Evolutionary conservation across 2,113 vertebrate species (phyloP).

Genomic region (Phalacrocorax pelagicus): DNA sequence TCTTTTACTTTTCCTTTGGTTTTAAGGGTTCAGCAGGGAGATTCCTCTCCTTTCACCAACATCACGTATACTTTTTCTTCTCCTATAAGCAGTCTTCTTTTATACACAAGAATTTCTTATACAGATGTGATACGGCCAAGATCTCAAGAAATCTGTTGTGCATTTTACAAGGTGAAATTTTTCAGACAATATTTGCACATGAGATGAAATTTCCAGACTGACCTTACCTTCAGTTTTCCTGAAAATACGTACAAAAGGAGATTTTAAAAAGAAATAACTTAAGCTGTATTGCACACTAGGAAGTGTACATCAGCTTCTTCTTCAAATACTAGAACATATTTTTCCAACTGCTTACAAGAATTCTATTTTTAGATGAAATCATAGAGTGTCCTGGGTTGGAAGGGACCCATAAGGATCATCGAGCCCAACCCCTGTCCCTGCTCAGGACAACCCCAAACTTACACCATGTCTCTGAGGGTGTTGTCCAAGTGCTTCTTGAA

Average conservation of each 20-base stretch:
- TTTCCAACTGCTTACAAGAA: background rate
- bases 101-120: background rate
- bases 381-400: too few species aligned
- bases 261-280: background rate
- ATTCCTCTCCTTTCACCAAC: background rate
- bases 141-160: background rate
- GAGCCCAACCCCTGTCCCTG: too few species aligned
- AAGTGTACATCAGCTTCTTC: background rate
- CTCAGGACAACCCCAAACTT: too few species aligned
- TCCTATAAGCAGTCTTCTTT: background rate
- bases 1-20: background rate
- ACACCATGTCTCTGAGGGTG: too few species aligned
- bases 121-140: background rate
- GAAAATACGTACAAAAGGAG: background rate
- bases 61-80: background rate
- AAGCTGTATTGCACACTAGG: background rate
- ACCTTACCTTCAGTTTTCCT: background rate
- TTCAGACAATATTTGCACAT: background rate
- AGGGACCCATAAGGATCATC: too few species aligned
- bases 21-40: background rate
- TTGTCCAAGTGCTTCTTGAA: too few species aligned
- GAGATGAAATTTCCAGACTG: background rate
- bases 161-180: background rate
- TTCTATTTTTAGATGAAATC: background rate
- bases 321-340: background rate